Evolutionary conservation across 2,888 invertebrate genomes (phyloP).

Genomic region (Drosophila meridionalis): DNA sequence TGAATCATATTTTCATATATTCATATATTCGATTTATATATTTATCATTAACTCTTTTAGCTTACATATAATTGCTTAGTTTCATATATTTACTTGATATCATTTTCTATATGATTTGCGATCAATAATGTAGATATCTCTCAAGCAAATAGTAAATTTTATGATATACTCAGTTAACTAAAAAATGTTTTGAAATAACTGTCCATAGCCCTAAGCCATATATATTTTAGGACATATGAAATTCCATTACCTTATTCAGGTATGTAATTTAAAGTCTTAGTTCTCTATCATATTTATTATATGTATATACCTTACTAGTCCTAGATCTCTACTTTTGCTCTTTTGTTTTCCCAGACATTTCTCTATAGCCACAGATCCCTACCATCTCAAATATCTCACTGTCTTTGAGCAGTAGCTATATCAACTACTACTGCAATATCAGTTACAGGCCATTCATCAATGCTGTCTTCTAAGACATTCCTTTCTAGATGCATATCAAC

Average conservation of each 20-base stretch:
- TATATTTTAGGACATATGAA: background rate
- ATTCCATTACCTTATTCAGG: no score
- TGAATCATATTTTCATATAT: no score
- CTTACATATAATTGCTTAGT: no score
- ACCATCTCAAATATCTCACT: background rate
- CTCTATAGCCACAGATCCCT: background rate
- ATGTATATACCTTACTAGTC: no score
- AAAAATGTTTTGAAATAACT: no score
- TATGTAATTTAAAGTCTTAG: no score
- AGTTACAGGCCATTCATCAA: constrained; percentile 37
- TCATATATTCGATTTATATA: background rate
- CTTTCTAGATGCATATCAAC: constrained; percentile 46
- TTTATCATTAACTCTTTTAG: no score
- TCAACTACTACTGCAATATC: constrained; percentile 1
- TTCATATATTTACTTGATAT: no score
- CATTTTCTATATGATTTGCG: no score
- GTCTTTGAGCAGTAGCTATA: background rate
- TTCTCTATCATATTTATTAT: no score
- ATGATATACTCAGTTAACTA: background rate
- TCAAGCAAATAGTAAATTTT: no score
- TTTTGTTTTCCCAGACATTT: background rate
- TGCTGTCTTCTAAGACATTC: constrained; percentile 39
- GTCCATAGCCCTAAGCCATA: background rate
- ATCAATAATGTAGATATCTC: no score
- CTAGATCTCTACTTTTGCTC: background rate